phyloP scores from a whole-genome alignment of 2,797 vertebrate genomes.

The Bucorvus abyssinicus region DNA sequence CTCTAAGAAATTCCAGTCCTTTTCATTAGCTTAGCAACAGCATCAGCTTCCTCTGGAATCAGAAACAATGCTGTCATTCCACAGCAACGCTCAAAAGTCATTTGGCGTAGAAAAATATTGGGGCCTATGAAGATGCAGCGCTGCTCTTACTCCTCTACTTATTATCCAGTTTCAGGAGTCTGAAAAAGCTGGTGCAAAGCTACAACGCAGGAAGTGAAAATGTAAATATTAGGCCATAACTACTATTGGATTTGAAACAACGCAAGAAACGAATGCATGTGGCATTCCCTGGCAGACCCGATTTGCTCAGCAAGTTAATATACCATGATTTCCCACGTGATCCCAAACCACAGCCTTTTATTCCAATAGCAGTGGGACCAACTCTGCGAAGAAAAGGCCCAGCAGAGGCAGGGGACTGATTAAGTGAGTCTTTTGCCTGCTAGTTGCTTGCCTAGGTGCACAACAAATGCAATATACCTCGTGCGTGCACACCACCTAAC shows the following conservation, averaged over 20 bases:
- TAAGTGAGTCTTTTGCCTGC: neutral
- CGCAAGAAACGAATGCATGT: neutral
- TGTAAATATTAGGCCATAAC: neutral
- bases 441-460: slow-evolving; percentile 6
- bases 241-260: neutral
- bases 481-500: neutral
- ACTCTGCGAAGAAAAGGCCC: neutral
- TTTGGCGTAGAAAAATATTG: neutral
- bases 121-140: neutral
- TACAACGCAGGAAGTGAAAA: neutral
- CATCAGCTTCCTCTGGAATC: neutral
- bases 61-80: neutral
- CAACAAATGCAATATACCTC: neutral
- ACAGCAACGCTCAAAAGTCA: neutral
- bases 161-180: neutral
- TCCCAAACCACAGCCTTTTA: neutral
- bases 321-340: neutral
- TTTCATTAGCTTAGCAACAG: neutral
- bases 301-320: neutral
- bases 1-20: slow-evolving; percentile 8
- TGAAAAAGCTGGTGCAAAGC: neutral
- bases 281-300: neutral
- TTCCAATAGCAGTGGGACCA: neutral
- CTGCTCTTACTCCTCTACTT: neutral
- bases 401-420: neutral